These are phyloP conservation scores for Myotis daubentonii DNA, from an alignment of 2,797 vertebrate species.

Conservation along the genomic window DNA sequence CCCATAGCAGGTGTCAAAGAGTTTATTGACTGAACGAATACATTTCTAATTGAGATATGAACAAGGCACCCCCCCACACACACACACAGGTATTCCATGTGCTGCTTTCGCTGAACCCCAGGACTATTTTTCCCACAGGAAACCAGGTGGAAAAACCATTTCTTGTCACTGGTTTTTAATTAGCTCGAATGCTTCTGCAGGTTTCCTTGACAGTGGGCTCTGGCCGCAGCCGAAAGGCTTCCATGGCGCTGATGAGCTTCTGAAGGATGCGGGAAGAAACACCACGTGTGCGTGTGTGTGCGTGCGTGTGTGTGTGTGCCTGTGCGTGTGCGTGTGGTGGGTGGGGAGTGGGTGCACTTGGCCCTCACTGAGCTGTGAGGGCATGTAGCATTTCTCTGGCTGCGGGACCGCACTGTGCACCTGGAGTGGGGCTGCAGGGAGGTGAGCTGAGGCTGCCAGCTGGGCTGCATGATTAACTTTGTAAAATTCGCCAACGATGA, in stretches of 20 bases:
- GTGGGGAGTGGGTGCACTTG: neutral
- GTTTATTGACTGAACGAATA: neutral
- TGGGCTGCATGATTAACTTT: neutral
- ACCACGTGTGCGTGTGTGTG: no score
- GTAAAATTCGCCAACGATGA: neutral
- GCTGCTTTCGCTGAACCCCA: neutral
- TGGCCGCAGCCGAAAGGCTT: neutral
- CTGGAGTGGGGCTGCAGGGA: neutral
- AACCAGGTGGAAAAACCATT: conserved; percentile 63
- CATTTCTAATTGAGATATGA: neutral
- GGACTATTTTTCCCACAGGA: neutral
- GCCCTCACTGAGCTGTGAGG: neutral
- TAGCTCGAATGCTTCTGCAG: conserved; percentile 33
- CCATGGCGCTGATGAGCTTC: neutral
- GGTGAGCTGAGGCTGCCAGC: neutral
- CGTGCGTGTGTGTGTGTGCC: fast-evolving
- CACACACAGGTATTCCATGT: neutral
- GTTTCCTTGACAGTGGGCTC: neutral
- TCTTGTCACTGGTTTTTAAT: conserved; percentile 32
- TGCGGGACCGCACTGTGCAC: neutral
- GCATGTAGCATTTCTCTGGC: neutral
- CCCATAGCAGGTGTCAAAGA: neutral
- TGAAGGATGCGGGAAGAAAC: neutral
- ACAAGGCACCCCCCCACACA: fast-evolving
- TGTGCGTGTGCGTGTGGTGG: neutral